A percentile compares a stretch with the other conserved stretches of the same genome.
Conservation (phyloP, 2,888 invertebrate species). For the Stenchaetothrips biformis region DNA sequence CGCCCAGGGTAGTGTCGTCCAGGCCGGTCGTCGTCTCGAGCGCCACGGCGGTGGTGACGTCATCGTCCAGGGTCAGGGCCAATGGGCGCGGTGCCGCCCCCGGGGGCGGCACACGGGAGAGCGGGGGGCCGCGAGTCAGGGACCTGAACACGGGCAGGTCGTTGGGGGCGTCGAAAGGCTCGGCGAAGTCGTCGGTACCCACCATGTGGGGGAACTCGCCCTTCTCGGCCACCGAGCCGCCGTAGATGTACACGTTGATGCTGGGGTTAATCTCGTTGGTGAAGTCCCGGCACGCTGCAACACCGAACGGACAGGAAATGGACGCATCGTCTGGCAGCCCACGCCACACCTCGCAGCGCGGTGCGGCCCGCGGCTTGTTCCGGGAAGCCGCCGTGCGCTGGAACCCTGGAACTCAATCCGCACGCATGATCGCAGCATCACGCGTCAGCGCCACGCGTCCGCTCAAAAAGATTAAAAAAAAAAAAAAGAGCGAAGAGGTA, state of each 20-base stretch:
- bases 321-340: too few relatives aligned
- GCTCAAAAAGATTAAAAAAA: neutral
- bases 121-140: neutral
- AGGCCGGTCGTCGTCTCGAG: neutral
- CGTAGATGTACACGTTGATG: constrained; percentile 32
- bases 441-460: neutral
- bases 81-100: neutral
- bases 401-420: neutral
- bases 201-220: constrained; percentile 37
- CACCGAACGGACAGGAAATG: neutral
- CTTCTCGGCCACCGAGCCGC: constrained; percentile 31
- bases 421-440: neutral
- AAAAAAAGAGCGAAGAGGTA: neutral
- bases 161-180: neutral
- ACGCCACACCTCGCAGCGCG: neutral
- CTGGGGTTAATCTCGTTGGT: constrained; percentile 8
- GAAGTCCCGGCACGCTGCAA: constrained; percentile 31
- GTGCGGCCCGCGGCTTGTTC: neutral
- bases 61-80: neutral
- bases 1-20: neutral
- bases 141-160: neutral
- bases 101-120: neutral
- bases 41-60: neutral
- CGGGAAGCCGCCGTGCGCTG: neutral
- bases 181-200: constrained; percentile 27